Conservation (phyloP, 2,888 invertebrate genomes). For the Empis livida region DNA sequence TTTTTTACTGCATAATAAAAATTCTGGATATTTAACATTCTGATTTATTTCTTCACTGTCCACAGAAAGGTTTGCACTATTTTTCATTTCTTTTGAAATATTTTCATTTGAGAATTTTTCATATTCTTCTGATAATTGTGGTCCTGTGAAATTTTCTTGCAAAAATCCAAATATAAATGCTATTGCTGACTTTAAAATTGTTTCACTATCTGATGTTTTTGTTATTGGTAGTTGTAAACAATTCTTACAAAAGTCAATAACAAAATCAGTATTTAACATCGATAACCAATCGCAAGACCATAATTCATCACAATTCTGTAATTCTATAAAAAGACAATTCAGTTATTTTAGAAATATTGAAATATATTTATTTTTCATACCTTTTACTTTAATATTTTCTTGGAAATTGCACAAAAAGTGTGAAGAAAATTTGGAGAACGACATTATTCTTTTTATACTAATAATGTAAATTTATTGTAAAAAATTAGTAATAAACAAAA, state of each 20-base stretch:
- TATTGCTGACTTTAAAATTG: constrained; percentile 38
- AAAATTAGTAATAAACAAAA: constrained; percentile 1
- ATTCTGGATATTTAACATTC: constrained; percentile 45
- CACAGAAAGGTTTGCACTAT: constrained; percentile 32
- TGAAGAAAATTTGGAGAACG: constrained; percentile 14
- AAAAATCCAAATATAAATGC: constrained; percentile 58
- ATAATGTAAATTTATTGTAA: neutral
- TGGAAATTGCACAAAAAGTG: constrained; percentile 25
- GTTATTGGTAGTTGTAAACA: too few species aligned
- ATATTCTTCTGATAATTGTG: constrained; percentile 38
- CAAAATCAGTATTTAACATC: too few species aligned
- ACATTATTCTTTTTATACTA: constrained; percentile 7
- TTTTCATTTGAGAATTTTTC: constrained; percentile 28
- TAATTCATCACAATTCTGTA: constrained; percentile 18
- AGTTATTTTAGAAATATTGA: neutral
- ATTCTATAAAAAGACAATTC: constrained; percentile 13
- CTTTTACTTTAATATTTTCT: neutral
- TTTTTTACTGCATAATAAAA: constrained; percentile 30
- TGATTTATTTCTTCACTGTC: constrained; percentile 56
- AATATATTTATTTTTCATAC: neutral
- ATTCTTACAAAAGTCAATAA: too few species aligned
- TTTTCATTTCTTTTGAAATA: constrained; percentile 35
- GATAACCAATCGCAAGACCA: constrained; percentile 22
- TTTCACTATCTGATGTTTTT: too few species aligned
- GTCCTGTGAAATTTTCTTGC: constrained; percentile 73